These are phyloP conservation scores for Chaenodraco wilsoni DNA, from an alignment of 2,797 vertebrate genomes.

Conservation along the genomic window DNA sequence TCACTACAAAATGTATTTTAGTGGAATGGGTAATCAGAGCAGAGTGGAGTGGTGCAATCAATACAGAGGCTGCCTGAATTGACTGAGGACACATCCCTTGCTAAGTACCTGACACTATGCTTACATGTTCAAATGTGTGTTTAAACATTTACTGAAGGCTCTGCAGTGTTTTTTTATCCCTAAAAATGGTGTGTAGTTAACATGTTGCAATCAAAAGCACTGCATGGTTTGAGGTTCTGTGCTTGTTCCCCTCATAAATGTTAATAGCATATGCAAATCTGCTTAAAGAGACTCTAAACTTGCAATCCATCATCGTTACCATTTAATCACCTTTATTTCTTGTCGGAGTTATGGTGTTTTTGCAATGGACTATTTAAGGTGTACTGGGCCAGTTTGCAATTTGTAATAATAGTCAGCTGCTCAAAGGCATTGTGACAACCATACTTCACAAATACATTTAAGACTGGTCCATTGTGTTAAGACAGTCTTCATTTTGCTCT, in stretches of 20 bases:
- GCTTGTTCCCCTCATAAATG: neutral
- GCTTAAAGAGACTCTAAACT: neutral
- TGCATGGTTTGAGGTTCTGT: neutral
- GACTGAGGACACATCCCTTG: conserved; percentile 6
- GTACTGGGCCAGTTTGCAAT: too few species aligned
- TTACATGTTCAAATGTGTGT: conserved; percentile 1
- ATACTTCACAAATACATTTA: neutral
- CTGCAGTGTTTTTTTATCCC: neutral
- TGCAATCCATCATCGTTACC: neutral
- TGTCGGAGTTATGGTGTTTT: neutral
- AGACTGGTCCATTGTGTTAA: neutral
- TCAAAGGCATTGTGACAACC: neutral
- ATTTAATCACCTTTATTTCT: neutral
- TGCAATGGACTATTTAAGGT: neutral
- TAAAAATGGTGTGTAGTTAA: neutral
- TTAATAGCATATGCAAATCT: neutral
- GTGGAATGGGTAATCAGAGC: conserved; percentile 22
- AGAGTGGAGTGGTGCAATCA: conserved; percentile 29
- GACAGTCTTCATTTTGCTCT: neutral
- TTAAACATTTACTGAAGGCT: conserved; percentile 2
- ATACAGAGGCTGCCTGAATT: conserved; percentile 27
- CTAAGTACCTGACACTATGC: conserved; percentile 15
- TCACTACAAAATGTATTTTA: conserved; percentile 17
- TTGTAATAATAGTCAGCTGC: neutral
- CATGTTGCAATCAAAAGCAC: neutral